Conservation (phyloP, 64 coral and sea anemone genomes). For the Pocillopora verrucosa region DNA sequence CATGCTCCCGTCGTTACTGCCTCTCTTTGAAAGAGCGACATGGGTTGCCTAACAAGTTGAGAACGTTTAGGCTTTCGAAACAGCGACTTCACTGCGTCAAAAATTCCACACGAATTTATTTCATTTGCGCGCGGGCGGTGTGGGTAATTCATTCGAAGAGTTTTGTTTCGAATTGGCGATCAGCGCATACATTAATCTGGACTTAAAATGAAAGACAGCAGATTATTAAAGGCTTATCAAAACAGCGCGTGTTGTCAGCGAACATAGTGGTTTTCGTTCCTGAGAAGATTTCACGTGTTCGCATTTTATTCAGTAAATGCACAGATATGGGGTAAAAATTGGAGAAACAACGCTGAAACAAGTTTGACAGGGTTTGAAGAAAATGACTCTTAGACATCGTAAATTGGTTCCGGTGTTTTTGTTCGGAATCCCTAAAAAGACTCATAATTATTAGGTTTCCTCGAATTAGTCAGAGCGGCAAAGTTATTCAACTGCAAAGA, state of each 20-base stretch:
- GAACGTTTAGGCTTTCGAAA: background rate
- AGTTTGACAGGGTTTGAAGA: background rate
- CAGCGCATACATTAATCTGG: slow-evolving; percentile 35
- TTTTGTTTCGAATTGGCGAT: slow-evolving; percentile 19
- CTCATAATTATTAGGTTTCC: slow-evolving; percentile 17
- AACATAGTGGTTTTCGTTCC: background rate
- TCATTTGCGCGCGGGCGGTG: background rate
- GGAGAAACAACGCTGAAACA: too few species aligned
- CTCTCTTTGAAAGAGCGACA: too few species aligned
- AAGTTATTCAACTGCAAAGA: background rate
- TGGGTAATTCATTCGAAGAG: background rate
- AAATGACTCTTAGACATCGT: slow-evolving; percentile 12
- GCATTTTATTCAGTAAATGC: background rate
- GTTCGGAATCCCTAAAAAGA: background rate
- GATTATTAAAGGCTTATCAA: slow-evolving; percentile 17
- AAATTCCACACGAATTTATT: background rate
- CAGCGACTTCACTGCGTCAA: background rate
- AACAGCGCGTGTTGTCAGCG: background rate
- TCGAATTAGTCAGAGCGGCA: background rate
- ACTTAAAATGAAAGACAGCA: slow-evolving; percentile 30
- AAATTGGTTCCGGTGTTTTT: slow-evolving; percentile 44
- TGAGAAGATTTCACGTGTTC: background rate
- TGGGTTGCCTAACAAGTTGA: background rate
- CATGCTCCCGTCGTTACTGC: background rate
- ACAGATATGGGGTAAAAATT: background rate